Conservation (phyloP, 92 coral and sea anemone species). For the Isaurus tuberculatus region DNA sequence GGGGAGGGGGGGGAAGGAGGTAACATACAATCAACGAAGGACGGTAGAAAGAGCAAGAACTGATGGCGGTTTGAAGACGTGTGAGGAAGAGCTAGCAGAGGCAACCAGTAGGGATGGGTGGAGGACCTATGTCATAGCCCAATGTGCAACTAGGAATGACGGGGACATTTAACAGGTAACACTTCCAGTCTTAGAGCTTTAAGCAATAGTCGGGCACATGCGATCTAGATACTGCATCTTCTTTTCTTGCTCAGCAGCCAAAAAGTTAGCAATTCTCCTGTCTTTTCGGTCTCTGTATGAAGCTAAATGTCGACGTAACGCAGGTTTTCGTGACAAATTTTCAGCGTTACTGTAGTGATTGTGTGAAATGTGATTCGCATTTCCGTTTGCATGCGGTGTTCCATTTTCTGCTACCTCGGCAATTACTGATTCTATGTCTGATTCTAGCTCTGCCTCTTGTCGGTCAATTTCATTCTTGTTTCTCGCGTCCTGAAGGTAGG, state of each 20-base stretch:
- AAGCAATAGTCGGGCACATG: constrained; percentile 50
- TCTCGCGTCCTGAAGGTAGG: constrained; percentile 62
- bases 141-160: too few species aligned
- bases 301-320: constrained; percentile 61
- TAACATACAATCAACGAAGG: too few species aligned
- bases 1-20: too few species aligned
- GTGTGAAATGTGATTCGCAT: constrained; percentile 25
- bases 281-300: constrained; percentile 63
- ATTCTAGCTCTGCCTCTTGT: constrained; percentile 72
- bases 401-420: constrained; percentile 56
- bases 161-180: too few species aligned
- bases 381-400: constrained; percentile 46
- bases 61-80: too few species aligned
- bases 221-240: constrained; percentile 66
- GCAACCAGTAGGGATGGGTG: too few species aligned
- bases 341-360: constrained; percentile 23
- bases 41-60: too few species aligned
- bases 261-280: constrained; percentile 70
- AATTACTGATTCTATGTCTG: constrained; percentile 75
- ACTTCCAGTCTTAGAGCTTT: neutral
- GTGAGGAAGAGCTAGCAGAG: too few species aligned
- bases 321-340: constrained; percentile 70
- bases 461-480: constrained; percentile 54
- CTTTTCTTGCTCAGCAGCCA: constrained; percentile 67
- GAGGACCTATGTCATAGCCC: too few species aligned